These are phyloP conservation scores for Iguana delicatissima DNA, from an alignment of 2,797 vertebrate species.

Conservation along the genomic window DNA sequence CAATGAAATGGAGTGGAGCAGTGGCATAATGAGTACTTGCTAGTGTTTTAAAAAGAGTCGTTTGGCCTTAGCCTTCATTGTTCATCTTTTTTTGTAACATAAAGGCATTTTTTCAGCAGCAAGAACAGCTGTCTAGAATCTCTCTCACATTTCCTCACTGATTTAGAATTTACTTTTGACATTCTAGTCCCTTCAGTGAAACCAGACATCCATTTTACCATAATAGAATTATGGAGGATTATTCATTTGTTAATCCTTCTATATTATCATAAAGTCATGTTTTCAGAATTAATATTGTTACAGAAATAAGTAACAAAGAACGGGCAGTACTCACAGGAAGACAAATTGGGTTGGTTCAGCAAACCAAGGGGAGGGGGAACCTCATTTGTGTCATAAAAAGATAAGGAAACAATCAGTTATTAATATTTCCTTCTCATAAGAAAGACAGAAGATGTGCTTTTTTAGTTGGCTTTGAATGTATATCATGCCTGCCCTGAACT, in stretches of 20 bases:
- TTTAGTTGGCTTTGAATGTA: background rate
- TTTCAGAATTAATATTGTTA: conserved; percentile 36
- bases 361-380: conserved; percentile 6
- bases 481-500: background rate
- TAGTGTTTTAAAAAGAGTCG: background rate
- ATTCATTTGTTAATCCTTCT: conserved; percentile 47
- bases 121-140: conserved; percentile 49
- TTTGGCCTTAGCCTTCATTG: conserved; percentile 20
- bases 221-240: conserved; percentile 40
- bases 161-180: conserved; percentile 49
- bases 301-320: conserved; percentile 32
- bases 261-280: conserved; percentile 32
- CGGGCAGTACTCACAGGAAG: background rate
- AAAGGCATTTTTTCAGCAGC: conserved; percentile 24
- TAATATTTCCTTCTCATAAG: conserved; percentile 17
- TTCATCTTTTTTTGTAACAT: conserved; percentile 34
- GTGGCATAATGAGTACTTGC: background rate
- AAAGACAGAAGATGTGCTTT: background rate
- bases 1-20: background rate
- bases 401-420: background rate
- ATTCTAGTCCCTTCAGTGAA: conserved; percentile 39
- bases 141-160: conserved; percentile 41
- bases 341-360: conserved; percentile 37
- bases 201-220: conserved; percentile 36
- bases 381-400: background rate